Base-by-base conservation (phyloP, 2,888 invertebrate genomes). In the Brenthis daphne region DNA sequence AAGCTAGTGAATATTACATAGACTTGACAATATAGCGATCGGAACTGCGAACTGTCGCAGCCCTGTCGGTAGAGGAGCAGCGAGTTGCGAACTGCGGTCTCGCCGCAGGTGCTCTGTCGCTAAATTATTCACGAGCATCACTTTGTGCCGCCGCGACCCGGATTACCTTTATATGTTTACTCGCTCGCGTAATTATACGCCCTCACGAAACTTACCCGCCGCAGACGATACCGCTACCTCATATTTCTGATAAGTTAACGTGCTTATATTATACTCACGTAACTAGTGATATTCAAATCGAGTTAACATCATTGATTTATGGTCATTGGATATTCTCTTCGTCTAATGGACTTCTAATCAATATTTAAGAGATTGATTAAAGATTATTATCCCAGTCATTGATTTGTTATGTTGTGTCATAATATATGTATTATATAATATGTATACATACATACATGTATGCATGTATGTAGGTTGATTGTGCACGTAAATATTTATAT, bases 161-260 rank as follows among this genome's bases (percentile, higher is more conserved):
- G 91, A 90, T 91, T 91, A 91, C 90, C 90, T 90, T 90, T 89
- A 90, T 90, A 87, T 91, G 90, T 92, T 91, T 92, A 88, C 90
- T 86, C 89, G 88, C 85, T 86, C 87, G 86, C 88, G 88, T 91
- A 91, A 92, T 92, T 92, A 90, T 90, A 89, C 91, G 85, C 88
- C 88, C 90, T 86, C 88, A 87, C 87, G 88, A 87, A 90, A 90
- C 89, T 90, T 88, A 82, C 80, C 84, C 76, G 66, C 76, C 77
- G 72, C 76, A 75, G 68, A 70, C 72, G 65, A 69, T 60, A 61
- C 4, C 63, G 61, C 24, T 54, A 50, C 50, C 51, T 61, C 61
- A 61, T 69, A 63, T 64, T 63, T n/a, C 56, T 57, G 37, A 51
- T 61, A 61, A 48, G 33, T 33, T 55, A 13, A 55, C 50, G 37